phyloP scores from a whole-genome alignment of 2,888 invertebrate genomes.

The Gisinianus flammeolus region DNA sequence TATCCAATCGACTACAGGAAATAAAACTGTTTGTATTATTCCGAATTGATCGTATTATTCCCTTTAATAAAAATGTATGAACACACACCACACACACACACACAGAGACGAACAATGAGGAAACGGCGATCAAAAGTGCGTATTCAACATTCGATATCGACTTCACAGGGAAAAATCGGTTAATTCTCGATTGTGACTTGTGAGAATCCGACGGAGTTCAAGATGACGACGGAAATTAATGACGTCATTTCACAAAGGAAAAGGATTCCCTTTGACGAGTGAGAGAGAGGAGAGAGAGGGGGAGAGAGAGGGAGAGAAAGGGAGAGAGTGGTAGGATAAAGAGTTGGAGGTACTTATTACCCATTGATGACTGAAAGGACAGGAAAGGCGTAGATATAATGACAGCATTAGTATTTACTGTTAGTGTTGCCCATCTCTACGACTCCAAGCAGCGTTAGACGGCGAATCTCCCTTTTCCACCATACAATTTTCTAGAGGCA shows the following conservation, averaged over 20 bases:
- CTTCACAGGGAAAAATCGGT: neutral
- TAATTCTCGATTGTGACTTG: too few relatives aligned
- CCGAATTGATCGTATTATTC: too few relatives aligned
- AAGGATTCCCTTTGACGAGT: neutral
- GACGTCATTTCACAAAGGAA: neutral
- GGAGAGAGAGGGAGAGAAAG: neutral
- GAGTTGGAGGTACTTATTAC: neutral
- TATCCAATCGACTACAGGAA: too few relatives aligned
- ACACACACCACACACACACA: too few relatives aligned
- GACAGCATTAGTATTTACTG: slow-evolving; percentile 11
- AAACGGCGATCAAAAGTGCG: too few relatives aligned
- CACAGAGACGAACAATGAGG: too few relatives aligned
- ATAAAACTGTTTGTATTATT: too few relatives aligned
- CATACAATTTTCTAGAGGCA: neutral
- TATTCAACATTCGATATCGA: neutral
- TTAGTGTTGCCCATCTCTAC: neutral
- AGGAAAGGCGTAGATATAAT: neutral
- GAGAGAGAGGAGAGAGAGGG: too few relatives aligned
- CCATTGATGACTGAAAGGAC: neutral
- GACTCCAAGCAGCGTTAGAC: too few relatives aligned
- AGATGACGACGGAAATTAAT: neutral
- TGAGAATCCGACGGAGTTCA: too few relatives aligned
- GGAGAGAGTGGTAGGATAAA: neutral
- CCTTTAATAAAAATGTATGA: too few relatives aligned
- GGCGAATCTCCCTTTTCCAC: neutral